These are phyloP conservation scores for Apus apus DNA, from an alignment of 2,113 vertebrate genomes.

Conservation along the genomic window DNA sequence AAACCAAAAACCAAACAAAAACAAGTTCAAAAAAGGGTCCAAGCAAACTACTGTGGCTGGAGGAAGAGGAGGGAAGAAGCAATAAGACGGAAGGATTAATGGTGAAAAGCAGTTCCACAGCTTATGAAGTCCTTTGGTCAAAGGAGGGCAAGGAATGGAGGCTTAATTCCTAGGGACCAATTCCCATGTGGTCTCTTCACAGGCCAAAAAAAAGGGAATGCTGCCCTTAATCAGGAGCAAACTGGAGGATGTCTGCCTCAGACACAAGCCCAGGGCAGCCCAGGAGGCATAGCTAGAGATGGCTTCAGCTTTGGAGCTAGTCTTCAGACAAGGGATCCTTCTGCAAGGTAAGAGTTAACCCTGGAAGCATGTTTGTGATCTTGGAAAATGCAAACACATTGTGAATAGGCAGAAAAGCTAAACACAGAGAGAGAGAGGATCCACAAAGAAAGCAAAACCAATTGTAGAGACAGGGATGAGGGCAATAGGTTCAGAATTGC, in stretches of 20 bases:
- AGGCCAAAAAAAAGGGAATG: not conserved
- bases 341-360: not conserved
- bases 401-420: not conserved
- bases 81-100: not conserved
- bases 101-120: not conserved
- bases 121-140: not conserved
- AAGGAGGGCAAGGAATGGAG: not conserved
- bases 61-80: not conserved
- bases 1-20: not conserved
- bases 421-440: not conserved
- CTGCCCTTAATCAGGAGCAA: not conserved
- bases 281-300: not conserved
- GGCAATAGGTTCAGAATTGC: not conserved
- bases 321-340: not conserved
- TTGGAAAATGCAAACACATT: not conserved
- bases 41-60: not conserved
- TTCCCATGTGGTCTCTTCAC: not conserved
- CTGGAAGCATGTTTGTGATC: not conserved
- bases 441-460: not conserved
- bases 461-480: not conserved
- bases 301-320: not conserved
- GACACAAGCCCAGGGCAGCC: not conserved
- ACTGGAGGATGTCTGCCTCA: not conserved
- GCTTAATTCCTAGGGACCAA: not conserved
- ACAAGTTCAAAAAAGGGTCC: not conserved